A percentile compares a stretch with the other conserved stretches of the same genome.
These are phyloP conservation scores for Speoplatyrhinus poulsoni DNA, from an alignment of 2,113 vertebrate genomes.

Conservation along the genomic window DNA sequence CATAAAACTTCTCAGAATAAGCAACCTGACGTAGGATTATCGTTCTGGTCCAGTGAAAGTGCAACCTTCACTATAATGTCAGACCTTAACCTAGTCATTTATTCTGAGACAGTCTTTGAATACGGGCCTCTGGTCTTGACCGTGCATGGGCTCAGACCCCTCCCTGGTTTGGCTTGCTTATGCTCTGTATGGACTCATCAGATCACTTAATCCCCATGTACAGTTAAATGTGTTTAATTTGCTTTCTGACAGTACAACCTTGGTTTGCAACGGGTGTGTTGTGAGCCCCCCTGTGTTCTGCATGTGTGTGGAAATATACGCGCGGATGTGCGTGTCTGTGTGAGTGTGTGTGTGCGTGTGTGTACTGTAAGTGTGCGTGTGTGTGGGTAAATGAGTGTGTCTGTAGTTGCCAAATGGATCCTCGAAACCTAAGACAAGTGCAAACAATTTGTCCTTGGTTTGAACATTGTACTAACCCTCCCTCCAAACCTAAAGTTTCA, in stretches of 20 bases:
- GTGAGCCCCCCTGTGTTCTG: constrained; percentile 78
- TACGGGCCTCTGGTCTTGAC: constrained; percentile 70
- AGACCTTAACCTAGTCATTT: constrained; percentile 55
- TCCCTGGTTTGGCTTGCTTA: constrained; percentile 43
- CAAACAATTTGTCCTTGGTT: constrained; percentile 86
- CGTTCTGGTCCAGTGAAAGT: constrained; percentile 47
- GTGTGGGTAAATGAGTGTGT: constrained; percentile 74
- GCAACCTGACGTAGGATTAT: constrained; percentile 54
- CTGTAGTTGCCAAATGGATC: constrained; percentile 78
- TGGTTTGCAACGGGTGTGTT: constrained; percentile 83
- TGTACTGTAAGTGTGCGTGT: constrained; percentile 69
- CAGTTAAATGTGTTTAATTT: constrained; percentile 67
- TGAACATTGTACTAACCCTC: constrained; percentile 85
- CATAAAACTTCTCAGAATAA: constrained; percentile 55
- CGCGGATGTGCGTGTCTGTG: constrained; percentile 17
- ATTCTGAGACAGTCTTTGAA: constrained; percentile 53
- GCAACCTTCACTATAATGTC: constrained; percentile 21
- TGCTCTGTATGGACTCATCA: constrained; percentile 63
- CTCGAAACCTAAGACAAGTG: constrained; percentile 86
- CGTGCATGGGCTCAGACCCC: constrained; percentile 57
- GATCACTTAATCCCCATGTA: constrained; percentile 67
- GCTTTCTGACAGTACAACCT: constrained; percentile 69
- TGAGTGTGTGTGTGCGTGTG: constrained; percentile 18
- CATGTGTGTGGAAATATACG: constrained; percentile 74
- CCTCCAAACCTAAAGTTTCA: constrained; percentile 74